Evolutionary conservation across 2,113 vertebrate species (phyloP), one percentile per base, ranked within the genome.

Genomic region (Bambusicola thoracicus): DNA sequence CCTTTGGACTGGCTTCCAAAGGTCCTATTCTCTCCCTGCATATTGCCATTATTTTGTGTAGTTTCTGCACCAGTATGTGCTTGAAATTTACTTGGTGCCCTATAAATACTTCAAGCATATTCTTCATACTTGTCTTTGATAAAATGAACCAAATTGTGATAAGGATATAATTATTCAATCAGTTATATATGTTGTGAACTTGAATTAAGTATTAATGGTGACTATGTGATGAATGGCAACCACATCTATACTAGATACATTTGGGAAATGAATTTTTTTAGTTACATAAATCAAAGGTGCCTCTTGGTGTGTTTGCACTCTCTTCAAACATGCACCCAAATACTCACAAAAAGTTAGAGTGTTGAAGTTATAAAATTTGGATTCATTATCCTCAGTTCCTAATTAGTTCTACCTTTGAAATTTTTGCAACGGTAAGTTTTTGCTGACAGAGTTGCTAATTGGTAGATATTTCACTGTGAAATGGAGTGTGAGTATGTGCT

Each of bases 391-490:
- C 38, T 83, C 62, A 30, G 44, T 88, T 92, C 46, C 55, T 63
- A 55, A 88, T 90, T 77, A 80, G 24, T 83, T 90, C 56, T 83
- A 88, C 61, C 79, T 91, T 88, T 66, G 49, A 89, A 73, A 77
- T 49, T 69, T 85, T 79, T 85, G 41, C 55, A 48, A 1, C 38
- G 59, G 83, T 80, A 85, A 48, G 11, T 74, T 92, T 92, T 79
- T 93, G 51, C 62, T 92, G 81, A 72, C 81, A 78, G 58, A 90
- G 61, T 78, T 88, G 48, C 51, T 81, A 59, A 53, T 74, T 74
- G 86, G 51, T 61, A 81, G 69, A 41, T 70, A 84, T 62, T 88
- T 93, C 65, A 81, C 81, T 92, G 86, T 86, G 89, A 90, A 90
- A 87, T 14, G 40, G 51, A 43, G 49, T 66, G 49, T 86, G 55